phyloP scores from a whole-genome alignment of 2,888 invertebrate species.

The Nomada fabriciana region DNA sequence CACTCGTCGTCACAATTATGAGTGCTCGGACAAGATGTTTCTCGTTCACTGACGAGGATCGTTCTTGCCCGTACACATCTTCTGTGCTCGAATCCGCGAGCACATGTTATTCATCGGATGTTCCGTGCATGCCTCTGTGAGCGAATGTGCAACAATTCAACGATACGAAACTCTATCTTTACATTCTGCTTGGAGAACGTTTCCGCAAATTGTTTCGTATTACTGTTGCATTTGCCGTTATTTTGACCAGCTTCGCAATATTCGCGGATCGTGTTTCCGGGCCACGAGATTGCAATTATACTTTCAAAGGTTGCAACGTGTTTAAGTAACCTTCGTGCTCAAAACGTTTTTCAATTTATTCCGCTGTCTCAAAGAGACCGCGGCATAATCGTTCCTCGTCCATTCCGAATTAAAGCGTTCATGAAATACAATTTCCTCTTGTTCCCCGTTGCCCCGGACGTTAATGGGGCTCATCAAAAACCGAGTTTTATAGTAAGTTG shows the following conservation, averaged over 20 bases:
- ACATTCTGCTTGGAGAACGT: too few species aligned
- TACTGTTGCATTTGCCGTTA: too few species aligned
- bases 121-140: too few species aligned
- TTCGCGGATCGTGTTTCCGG: background rate
- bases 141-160: background rate
- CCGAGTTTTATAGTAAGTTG: conserved; percentile 3
- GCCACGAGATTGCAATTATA: background rate
- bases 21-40: conserved; percentile 59
- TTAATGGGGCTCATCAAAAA: conserved; percentile 27
- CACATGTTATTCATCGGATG: background rate
- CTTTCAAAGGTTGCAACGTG: conserved; percentile 9
- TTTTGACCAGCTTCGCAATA: too few species aligned
- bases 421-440: conserved; percentile 14
- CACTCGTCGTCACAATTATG: conserved; percentile 66
- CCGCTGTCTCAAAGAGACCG: background rate
- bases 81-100: conserved; percentile 3
- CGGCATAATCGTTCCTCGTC: background rate
- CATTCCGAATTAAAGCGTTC: conserved; percentile 29
- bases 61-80: conserved; percentile 45
- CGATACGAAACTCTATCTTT: too few species aligned
- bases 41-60: conserved; percentile 54
- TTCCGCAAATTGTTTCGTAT: too few species aligned
- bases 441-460: background rate
- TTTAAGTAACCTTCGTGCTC: conserved; percentile 16
- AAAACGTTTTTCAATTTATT: conserved; percentile 38